phyloP scores from a whole-genome alignment of 2,113 vertebrate genomes.

The Physeter macrocephalus region DNA sequence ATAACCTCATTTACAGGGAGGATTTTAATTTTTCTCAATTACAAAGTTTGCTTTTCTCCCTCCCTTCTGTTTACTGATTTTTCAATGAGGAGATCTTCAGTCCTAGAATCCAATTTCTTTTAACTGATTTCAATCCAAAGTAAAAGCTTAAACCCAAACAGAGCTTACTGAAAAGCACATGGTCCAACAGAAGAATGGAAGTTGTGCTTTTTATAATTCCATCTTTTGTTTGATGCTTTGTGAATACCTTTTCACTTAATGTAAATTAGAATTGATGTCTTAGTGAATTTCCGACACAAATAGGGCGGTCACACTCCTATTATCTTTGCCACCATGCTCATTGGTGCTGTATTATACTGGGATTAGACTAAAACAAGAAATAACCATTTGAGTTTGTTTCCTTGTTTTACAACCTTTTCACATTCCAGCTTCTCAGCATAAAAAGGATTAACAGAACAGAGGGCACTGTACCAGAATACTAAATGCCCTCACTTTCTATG shows the following conservation, averaged over 20 bases:
- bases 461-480: conserved; percentile 30
- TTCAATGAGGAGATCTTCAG: not conserved
- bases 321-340: conserved; percentile 11
- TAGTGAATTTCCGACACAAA: conserved; percentile 15
- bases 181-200: not conserved
- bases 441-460: conserved; percentile 57
- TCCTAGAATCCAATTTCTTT: conserved; percentile 7
- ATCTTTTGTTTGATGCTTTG: conserved; percentile 33
- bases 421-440: conserved; percentile 43
- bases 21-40: conserved; percentile 54
- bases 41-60: not conserved
- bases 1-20: conserved; percentile 40
- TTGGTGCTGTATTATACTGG: conserved; percentile 9
- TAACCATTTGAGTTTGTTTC: conserved; percentile 52
- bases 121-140: not conserved
- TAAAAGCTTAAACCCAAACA: conserved; percentile 24
- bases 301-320: not conserved
- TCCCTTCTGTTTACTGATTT: not conserved
- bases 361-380: conserved; percentile 54
- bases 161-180: not conserved
- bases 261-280: conserved; percentile 32
- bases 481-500: conserved; percentile 36
- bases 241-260: conserved; percentile 11
- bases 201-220: not conserved
- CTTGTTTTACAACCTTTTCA: conserved; percentile 61